These are phyloP conservation scores for Cossypha caffra DNA, from an alignment of 2,797 vertebrate species.

Conservation along the genomic window DNA sequence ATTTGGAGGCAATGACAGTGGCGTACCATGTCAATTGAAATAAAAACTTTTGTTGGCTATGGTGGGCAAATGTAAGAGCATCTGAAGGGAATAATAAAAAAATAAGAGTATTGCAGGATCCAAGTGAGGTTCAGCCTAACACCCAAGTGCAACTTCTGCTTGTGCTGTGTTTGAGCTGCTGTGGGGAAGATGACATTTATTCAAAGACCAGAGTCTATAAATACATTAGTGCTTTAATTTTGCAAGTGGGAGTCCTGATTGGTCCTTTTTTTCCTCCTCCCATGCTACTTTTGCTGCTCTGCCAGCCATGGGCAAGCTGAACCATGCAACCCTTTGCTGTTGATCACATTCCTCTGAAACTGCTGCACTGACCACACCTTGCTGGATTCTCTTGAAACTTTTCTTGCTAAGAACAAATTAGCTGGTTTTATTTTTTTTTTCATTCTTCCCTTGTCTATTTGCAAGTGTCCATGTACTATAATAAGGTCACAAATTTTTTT, in stretches of 20 bases:
- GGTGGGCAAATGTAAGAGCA: neutral
- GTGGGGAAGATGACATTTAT: neutral
- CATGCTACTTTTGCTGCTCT: neutral
- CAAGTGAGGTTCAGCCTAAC: neutral
- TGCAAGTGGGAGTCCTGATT: neutral
- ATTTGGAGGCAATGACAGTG: neutral
- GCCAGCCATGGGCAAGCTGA: neutral
- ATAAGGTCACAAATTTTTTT: neutral
- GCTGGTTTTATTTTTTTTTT: accelerated
- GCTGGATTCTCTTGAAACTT: neutral
- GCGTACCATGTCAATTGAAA: accelerated
- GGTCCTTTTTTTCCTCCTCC: neutral
- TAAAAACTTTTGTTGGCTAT: neutral
- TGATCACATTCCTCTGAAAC: neutral
- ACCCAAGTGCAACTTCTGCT: accelerated
- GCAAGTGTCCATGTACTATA: neutral
- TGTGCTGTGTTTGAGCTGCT: neutral
- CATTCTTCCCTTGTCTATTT: neutral
- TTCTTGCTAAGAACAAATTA: neutral
- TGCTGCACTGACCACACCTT: neutral
- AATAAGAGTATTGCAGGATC: accelerated
- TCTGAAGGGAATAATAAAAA: neutral
- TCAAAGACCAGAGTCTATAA: neutral
- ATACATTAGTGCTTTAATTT: neutral
- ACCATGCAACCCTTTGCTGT: accelerated